Evolutionary conservation across 2,888 invertebrate genomes (phyloP).

Genomic region (Drosophila ezoana): DNA sequence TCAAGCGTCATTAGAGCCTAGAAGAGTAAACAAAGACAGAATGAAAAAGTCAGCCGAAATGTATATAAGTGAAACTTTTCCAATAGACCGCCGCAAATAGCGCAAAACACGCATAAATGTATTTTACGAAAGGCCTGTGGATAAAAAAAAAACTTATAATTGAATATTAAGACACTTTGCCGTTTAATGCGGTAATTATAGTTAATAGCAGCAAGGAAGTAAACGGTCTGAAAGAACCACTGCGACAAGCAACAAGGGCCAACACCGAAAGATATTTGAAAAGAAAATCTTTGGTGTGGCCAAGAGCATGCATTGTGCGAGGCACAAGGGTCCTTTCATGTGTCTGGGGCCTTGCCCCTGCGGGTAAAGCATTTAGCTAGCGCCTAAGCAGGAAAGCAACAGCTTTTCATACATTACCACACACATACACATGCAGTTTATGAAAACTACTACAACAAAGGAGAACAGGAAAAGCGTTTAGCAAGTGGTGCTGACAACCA

Average conservation of each 20-base stretch:
- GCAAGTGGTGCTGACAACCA: conserved; percentile 64
- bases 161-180: conserved; percentile 82
- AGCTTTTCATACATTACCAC: conserved; percentile 58
- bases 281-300: conserved; percentile 45
- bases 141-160: conserved; percentile 67
- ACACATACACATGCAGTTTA: conserved; percentile 40
- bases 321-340: conserved; percentile 4
- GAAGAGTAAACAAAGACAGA: conserved; percentile 28
- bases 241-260: conserved; percentile 28
- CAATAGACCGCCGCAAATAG: conserved; percentile 57
- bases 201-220: conserved; percentile 74
- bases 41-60: conserved; percentile 13
- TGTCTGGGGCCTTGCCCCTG: conserved; percentile 39
- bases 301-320: conserved; percentile 33
- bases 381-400: conserved; percentile 76
- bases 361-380: conserved; percentile 72
- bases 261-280: conserved; percentile 34
- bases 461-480: conserved; percentile 55
- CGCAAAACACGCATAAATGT: conserved; percentile 53
- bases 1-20: conserved; percentile 58
- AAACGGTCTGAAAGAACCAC: conserved; percentile 60
- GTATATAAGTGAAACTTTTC: conserved; percentile 58
- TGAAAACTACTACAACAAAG: conserved; percentile 63
- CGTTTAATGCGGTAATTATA: conserved; percentile 81
- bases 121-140: conserved; percentile 19